Evolutionary conservation across 1,140 invertebrate species (phyloP), one percentile per base, ranked within the genome.

Genomic region (Drosophila repletoides): DNA sequence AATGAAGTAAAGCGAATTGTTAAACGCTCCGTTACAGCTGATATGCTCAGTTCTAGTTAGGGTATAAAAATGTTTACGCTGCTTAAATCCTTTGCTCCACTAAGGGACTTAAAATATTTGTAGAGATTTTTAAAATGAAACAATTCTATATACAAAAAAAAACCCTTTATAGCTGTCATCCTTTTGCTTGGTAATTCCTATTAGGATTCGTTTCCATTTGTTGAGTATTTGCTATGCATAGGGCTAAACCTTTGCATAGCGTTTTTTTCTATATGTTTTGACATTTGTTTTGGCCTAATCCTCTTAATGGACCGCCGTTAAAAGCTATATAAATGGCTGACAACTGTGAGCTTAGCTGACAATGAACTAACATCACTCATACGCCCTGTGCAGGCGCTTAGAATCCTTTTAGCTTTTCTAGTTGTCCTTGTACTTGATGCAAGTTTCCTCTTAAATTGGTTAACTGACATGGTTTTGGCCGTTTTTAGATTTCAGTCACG

Each of bases 401-500:
- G 3, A 9, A 12, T 2, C 14, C 12, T 15, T 2, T 34, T 34
- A 14, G 3, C 12, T n/a, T n/a, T 2, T 4, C n/a, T 34, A 9
- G 10, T 7, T 26, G 7, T 3, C 6, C n/a, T n/a, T n/a, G n/a
- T n/a, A n/a, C n/a, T n/a, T n/a, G n/a, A n/a, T n/a, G n/a, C n/a
- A 43, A 43, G 7, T 15, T 31, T 14, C 10, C 1, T 5, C 10
- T 12, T 26, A 45, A 38, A 45, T 24, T 15, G 26, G 10, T 34
- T 17, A 5, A 22, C 34, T 31, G 1, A 15, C 14, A 9, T 52
- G 2, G 4, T n/a, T 19, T 41, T 24, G 5, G 4, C 21, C 14
- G 59, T 67, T 40, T 55, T 91, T 87, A 98, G 97, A 98, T 92
- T 99, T 96, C 90, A 97, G 93, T 89, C 93, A 95, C 53, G 91